Evolutionary conservation across 2,888 invertebrate species (phyloP), one percentile per base, ranked within the genome.

Genomic region (Cylindroiulus punctatus): DNA sequence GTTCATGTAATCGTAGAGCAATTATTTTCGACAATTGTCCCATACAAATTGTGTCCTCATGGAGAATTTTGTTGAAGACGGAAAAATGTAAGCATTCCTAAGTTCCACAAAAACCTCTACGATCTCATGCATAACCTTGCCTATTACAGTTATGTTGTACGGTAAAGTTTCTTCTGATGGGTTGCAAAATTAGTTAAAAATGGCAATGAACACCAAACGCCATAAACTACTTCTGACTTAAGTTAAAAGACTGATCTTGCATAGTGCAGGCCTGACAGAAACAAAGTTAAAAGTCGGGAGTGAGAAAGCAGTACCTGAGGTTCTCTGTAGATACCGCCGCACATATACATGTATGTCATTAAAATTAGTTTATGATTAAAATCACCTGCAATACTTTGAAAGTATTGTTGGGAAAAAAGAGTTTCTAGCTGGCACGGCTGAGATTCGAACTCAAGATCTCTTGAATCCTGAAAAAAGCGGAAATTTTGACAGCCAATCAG

Each of bases 281-380:
- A 30, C 30, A 30, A 76, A 30, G 84, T 47, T 84, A 84, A 86
- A 87, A 32, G 86, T 87, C 84, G 84, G 57, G 76, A 32, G 81
- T 81, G 47, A 87, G 84, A 36, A 76, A 65, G 65, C 87, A 86
- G 88, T 88, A 84, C 88, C 86, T 89, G 14, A 90, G 88, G 84
- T 90, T 90, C 85, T 90, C 89, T n/a, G 90, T 88, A 32, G 90
- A 90, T 26, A 89, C 89, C 84, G 87, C 89, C 85, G 87, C 88
- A 87, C 88, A n/a, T n/a, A n/a, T n/a, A n/a, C n/a, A n/a, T n/a
- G n/a, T n/a, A n/a, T n/a, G n/a, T n/a, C n/a, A n/a, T n/a, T n/a
- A n/a, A n/a, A n/a, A n/a, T n/a, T n/a, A n/a, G n/a, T n/a, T n/a
- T n/a, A n/a, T n/a, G n/a, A n/a, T n/a, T n/a, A n/a, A n/a, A n/a